Percentiles rank a stretch among this genome's conserved stretches.
Conservation (phyloP, 2,797 vertebrate genomes). For the Ctenochaetus hawaiiensis region DNA sequence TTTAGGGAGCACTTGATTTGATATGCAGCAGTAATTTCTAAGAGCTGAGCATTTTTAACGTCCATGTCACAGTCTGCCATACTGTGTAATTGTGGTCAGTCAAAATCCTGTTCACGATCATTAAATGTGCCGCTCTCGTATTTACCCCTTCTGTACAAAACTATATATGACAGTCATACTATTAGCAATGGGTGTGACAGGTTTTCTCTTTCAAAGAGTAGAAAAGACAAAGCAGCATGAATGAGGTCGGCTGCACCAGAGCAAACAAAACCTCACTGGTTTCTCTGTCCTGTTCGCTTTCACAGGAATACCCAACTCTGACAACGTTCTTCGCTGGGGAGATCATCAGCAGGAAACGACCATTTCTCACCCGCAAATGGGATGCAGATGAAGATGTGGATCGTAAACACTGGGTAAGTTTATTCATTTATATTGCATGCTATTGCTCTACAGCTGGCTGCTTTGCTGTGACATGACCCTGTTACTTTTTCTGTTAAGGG, state of each 20-base stretch:
- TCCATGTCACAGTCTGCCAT: too few relatives aligned
- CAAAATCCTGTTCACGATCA: too few relatives aligned
- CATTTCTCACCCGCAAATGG: slow-evolving; percentile 98
- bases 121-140: too few relatives aligned
- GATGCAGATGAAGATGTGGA: slow-evolving; percentile 98
- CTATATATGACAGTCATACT: background rate
- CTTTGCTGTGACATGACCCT: background rate
- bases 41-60: too few relatives aligned
- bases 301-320: slow-evolving; percentile 94
- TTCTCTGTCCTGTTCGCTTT: background rate
- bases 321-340: slow-evolving; percentile 99
- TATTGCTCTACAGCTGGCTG: background rate
- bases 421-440: background rate
- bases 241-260: background rate
- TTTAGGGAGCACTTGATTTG: too few relatives aligned
- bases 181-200: background rate
- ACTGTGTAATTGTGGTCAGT: too few relatives aligned
- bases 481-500: slow-evolving; percentile 82
- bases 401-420: slow-evolving; percentile 95
- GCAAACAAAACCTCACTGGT: slow-evolving; percentile 1
- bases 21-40: too few relatives aligned
- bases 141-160: background rate
- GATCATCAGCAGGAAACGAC: slow-evolving; percentile 97
- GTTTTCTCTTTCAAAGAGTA: slow-evolving; percentile 2
- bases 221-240: background rate